A percentile compares a stretch with the other conserved stretches of the same genome.
Evolutionary conservation across 2,797 vertebrate genomes (phyloP).

Genomic region (Microcaecilia unicolor): DNA sequence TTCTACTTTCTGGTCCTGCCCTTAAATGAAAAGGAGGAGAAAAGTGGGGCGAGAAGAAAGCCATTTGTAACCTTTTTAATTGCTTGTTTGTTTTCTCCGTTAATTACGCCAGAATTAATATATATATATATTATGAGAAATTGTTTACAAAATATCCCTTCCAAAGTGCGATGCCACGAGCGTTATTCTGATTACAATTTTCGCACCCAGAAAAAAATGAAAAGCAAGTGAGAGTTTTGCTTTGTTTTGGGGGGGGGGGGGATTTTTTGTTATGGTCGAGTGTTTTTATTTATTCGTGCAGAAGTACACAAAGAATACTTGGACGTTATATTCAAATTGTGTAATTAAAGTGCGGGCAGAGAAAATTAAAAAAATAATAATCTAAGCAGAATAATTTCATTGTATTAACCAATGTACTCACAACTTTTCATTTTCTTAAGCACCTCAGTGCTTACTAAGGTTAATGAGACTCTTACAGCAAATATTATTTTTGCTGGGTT

Average conservation of each 20-base stretch:
- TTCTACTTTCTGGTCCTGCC: slow-evolving; percentile 67
- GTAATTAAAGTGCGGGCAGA: too few species aligned
- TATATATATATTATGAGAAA: slow-evolving; percentile 57
- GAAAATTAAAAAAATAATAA: too few species aligned
- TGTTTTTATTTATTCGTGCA: too few species aligned
- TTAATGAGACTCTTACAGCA: too few species aligned
- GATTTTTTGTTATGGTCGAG: too few species aligned
- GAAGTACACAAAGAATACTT: too few species aligned
- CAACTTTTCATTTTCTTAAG: too few species aligned
- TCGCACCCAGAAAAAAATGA: slow-evolving; percentile 27
- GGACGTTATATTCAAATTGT: too few species aligned
- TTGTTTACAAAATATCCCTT: slow-evolving; percentile 41
- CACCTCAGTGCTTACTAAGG: too few species aligned
- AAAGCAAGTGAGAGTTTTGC: slow-evolving; percentile 33
- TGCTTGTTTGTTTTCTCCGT: slow-evolving; percentile 67
- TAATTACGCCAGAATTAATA: slow-evolving; percentile 67
- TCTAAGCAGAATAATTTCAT: too few species aligned
- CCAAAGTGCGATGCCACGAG: slow-evolving; percentile 20
- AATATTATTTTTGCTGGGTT: too few species aligned
- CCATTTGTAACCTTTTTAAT: slow-evolving; percentile 66
- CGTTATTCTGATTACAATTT: slow-evolving; percentile 36
- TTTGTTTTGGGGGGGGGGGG: neutral
- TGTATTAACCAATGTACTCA: too few species aligned
- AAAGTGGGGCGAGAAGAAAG: slow-evolving; percentile 51
- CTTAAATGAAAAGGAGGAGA: slow-evolving; percentile 63